A percentile compares a stretch with the other conserved stretches of the same genome.
Conservation (phyloP, 2,797 vertebrate genomes). For the Gallirallus australis region DNA sequence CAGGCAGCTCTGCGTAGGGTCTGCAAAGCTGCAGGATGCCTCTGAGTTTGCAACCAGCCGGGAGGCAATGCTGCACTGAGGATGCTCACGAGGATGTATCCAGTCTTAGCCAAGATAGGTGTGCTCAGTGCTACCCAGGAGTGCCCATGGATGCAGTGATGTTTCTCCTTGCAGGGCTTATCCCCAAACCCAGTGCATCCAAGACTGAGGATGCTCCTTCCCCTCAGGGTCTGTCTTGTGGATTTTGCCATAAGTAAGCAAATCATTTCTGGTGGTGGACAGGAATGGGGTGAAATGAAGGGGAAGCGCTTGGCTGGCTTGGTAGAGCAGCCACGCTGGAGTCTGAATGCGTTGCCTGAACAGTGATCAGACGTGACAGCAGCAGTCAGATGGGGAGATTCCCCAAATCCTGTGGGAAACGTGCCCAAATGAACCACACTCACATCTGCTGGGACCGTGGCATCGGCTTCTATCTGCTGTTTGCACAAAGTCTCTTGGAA, state of each 20-base stretch:
- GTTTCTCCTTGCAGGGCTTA: not conserved
- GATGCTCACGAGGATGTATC: accelerated
- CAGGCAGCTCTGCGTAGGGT: not conserved
- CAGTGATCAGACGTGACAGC: not conserved
- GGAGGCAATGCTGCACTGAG: not conserved
- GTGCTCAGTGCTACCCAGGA: not conserved
- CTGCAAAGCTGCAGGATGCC: not conserved
- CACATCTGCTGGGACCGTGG: not conserved
- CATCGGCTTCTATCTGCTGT: not conserved
- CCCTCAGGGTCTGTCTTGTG: not conserved
- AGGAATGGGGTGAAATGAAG: not conserved
- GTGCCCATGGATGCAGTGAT: no score
- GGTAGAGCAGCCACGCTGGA: not conserved
- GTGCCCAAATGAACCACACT: not conserved
- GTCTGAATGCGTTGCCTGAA: not conserved
- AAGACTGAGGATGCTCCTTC: not conserved
- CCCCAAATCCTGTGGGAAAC: not conserved
- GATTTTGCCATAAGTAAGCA: not conserved
- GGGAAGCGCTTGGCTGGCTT: not conserved
- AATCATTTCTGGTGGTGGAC: not conserved
- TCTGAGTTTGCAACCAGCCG: not conserved
- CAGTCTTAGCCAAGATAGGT: not conserved
- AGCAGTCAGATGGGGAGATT: not conserved
- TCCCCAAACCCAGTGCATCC: not conserved
- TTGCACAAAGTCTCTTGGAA: not conserved